Base-by-base conservation (phyloP, 35 echinoderm and acorn worm genomes). In the Hemicentrotus pulcherrimus region DNA sequence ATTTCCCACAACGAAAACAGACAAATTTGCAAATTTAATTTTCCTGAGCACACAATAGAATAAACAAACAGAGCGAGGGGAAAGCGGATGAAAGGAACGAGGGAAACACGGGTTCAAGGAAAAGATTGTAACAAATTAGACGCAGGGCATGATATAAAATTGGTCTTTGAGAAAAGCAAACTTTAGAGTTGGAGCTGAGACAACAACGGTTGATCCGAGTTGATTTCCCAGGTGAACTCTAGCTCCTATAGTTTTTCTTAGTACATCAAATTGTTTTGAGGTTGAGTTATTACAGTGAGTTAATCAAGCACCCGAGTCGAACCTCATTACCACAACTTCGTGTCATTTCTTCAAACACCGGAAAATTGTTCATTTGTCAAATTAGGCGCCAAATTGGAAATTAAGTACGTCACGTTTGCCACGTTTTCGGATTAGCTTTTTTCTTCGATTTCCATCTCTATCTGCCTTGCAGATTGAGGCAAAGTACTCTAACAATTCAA, bases 21-120 rank as follows among this genome's bases (percentile, higher is more conserved):
- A 93, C 91, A 93, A 58, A 93, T 93, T 93, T 93, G 91, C 91
- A 93, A 93, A 93, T 93, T 93, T 48, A 93, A 93, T 93, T 93
- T 93, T 93, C 91, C 0, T 47, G 91, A 32, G 46, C 91, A 93
- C 48, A 93, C 46, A 93, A 93, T 90, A 93, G 5, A 93, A 93
- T 93, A 93, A 93, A 93, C 91, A 93, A 93, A 93, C 48, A 93
- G 16, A 55, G 91, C 15, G 48, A 24, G 46, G 31, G 48, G 91
- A 47, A 58, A 78, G 65, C 65, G 91, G 48, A 93, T 50, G 46
- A 93, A 50, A 93, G 45, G n/a, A 58, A 11, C n/a, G n/a, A n/a
- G n/a, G 47, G 16, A 93, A 14, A 50, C 24, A 47, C 46, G 46
- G 91, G 91, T 47, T 90, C 32, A 41, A 24, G 88, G 88, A 47